Base-by-base conservation (phyloP, 2,113 vertebrate species). In the Eonycteris spelaea region DNA sequence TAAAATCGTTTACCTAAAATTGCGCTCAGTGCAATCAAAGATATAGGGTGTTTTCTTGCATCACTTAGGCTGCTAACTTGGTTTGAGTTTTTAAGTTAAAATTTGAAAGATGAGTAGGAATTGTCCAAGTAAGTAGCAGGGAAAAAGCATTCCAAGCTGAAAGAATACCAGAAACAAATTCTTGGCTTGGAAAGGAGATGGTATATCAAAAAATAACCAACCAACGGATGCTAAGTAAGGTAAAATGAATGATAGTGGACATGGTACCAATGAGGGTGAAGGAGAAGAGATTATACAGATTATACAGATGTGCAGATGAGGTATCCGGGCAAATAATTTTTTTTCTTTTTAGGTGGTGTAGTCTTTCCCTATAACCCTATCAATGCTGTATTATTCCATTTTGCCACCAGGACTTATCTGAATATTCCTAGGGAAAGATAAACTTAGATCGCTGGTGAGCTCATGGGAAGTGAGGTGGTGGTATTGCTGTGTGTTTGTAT, bases 1-100 rank as follows among this genome's bases (percentile, higher is more conserved):
- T 40, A 75, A 80, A 80, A 77, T n/a, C 43, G 84, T 90, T 84
- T 65, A 57, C 45, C 70, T 80, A 86, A 95, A 65, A 65, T 53
- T 33, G 15, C 10, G 13, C 10, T 57, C 5, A 65, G 10, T 77
- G 15, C 61, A 55, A 21, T 16, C 79, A 61, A 74, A n/a, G 10
- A 75, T 48, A 14, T 10, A 51, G 30, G 40, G 2, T 80, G 18
- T 24, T 79, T 77, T 24, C 14, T 51, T 51, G 48, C 48, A 51
- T 51, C 14, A 13, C 43, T 35, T 51, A 68, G 21, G 13, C 10
- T 90, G 16, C 30, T 40, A 89, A 53, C 0, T 6, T 65, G 8
- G 26, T 43, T 63, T 78, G 55, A 61, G 16, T 38, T 82, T 90
- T 80, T 78, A 79, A 78, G 35, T 83, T 86, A 89, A 86, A 85